These are phyloP conservation scores for Osmoderma eremita DNA, from an alignment of 2,888 invertebrate species.

Conservation along the genomic window DNA sequence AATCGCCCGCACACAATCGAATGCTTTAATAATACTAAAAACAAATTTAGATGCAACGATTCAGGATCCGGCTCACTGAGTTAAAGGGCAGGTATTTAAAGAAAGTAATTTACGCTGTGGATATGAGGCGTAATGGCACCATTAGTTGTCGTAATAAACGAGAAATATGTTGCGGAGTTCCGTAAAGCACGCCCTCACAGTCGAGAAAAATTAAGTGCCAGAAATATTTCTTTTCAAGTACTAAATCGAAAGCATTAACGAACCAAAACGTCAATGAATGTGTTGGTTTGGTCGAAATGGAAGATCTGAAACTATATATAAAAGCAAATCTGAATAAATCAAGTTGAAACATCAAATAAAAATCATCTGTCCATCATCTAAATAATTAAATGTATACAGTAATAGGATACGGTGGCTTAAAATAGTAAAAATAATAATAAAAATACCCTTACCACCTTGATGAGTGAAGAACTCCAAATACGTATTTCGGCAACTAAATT, in stretches of 20 bases:
- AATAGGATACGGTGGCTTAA: no score
- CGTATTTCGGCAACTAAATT: no score
- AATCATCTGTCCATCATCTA: no score
- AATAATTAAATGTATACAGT: no score
- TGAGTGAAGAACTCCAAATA: no score
- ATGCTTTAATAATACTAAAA: no score
- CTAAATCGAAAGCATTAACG: conserved; percentile 10
- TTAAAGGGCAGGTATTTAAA: conserved; percentile 17
- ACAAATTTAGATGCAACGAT: background rate
- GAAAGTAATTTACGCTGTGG: conserved; percentile 18
- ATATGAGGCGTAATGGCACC: conserved; percentile 5
- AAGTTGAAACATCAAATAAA: no score
- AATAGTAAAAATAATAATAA: no score
- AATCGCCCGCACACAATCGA: conserved; percentile 3
- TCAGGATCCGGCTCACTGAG: background rate
- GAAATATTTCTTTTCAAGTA: background rate
- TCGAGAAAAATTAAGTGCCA: conserved; percentile 1
- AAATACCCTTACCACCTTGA: no score
- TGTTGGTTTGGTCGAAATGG: background rate
- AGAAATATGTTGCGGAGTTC: conserved; percentile 17
- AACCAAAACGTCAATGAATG: conserved; percentile 16
- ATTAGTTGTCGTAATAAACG: conserved; percentile 19
- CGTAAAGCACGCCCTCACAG: background rate
- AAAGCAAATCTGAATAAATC: no score
- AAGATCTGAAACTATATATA: no score